Conservation (phyloP, 2,888 invertebrate species). For the Tubulanus polymorphus region DNA sequence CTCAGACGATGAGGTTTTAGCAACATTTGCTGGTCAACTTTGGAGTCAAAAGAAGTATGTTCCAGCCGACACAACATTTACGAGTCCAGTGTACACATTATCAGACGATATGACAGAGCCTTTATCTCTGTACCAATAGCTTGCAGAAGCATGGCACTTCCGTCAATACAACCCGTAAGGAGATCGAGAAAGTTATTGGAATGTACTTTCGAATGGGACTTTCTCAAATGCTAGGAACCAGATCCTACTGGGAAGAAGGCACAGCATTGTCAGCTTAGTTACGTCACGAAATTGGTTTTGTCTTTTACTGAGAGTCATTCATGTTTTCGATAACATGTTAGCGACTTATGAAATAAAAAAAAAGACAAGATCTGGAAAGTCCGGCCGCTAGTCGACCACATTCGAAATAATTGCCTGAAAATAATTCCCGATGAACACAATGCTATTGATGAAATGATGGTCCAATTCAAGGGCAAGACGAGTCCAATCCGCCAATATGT, state of each 20-base stretch:
- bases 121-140: no score
- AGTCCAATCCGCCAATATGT: background rate
- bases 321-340: background rate
- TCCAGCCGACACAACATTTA: no score
- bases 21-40: no score
- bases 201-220: conserved; percentile 15
- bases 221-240: conserved; percentile 5
- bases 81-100: no score
- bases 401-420: background rate
- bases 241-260: background rate
- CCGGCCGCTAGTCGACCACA: background rate
- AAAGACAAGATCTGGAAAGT: conserved; percentile 3
- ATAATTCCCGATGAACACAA: background rate
- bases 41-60: no score
- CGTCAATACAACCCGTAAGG: conserved; percentile 7
- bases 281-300: conserved; percentile 2
- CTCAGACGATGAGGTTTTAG: no score
- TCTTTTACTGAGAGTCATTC: background rate
- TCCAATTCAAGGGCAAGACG: background rate
- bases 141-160: conserved; percentile 7
- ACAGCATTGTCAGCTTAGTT: background rate
- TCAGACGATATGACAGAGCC: no score
- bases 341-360: conserved; percentile 1
- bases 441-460: background rate
- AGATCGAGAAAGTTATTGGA: conserved; percentile 10